Evolutionary conservation across 2,797 vertebrate genomes (phyloP), one percentile per base, ranked within the genome.

Genomic region (Aeoliscus strigatus): DNA sequence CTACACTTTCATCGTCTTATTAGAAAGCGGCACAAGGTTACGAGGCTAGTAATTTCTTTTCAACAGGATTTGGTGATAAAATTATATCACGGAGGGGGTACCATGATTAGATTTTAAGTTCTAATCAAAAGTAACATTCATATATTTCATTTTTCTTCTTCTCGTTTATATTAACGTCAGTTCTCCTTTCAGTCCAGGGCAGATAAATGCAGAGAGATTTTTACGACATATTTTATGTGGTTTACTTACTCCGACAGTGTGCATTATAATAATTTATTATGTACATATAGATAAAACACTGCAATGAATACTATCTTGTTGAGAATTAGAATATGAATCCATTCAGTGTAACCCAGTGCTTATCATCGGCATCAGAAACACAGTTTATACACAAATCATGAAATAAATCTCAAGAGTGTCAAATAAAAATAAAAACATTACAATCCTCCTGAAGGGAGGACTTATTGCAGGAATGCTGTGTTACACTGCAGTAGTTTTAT

Each of bases 41-140:
- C 33, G 18, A 33, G 14, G 32, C 43, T 47, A 47, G 58, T 70
- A 39, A 70, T 63, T 62, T 62, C 4, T 55, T 62, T 70, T 56
- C 4, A 30, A 29, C 15, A 34, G 35, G 46, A 46, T 48, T 43
- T 38, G 17, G 40, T 32, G 39, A 4, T 34, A 43, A 63, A 61
- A 54, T 9, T 35, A 4, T 35, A 17, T 11, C 29, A 13, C 54
- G 14, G 51, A 60, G 40, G 8, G 8, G 6, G 10, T 34, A 33
- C 25, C 44, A 51, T 56, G 42, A 59, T 69, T 63, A 38, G 27
- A 36, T 57, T 67, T 45, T 45, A 59, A 42, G 35, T 32, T 58
- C 57, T 27, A 41, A 51, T 60, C 52, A 58, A 58, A 63, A 50
- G 44, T 45, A 26, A 30, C 15, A 35, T 47, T 54, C 26, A 8